Conservation (phyloP, 2,888 invertebrate species). For the Caenorhabditis sp. region DNA sequence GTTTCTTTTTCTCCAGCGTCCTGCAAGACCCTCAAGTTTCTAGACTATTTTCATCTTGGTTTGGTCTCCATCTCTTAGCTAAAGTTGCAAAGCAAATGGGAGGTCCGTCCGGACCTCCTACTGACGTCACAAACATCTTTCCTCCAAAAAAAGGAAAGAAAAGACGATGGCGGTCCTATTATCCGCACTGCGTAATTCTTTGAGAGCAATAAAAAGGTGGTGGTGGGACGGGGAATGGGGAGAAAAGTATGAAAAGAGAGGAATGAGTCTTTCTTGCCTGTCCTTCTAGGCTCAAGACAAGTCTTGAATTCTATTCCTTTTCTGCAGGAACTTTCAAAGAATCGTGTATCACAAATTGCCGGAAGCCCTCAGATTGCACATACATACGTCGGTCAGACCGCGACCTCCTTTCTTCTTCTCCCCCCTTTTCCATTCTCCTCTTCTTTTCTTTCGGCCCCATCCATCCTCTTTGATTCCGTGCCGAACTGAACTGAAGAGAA, state of each 20-base stretch:
- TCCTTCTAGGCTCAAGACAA: too few species aligned
- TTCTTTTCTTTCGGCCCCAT: constrained; percentile 1
- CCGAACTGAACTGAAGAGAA: constrained; percentile 19
- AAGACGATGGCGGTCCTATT: constrained; percentile 13
- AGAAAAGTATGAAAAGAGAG: constrained; percentile 19
- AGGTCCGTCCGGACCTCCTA: background rate
- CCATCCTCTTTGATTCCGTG: constrained; percentile 20
- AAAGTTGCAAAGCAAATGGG: constrained; percentile 42
- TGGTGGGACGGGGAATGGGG: background rate
- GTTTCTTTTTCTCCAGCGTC: too few species aligned
- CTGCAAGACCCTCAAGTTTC: too few species aligned
- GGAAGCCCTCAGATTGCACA: constrained; percentile 50
- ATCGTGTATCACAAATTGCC: constrained; percentile 57
- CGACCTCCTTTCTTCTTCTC: constrained; percentile 13
- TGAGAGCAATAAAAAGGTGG: constrained; percentile 28
- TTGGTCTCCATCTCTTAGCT: background rate
- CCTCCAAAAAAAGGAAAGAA: constrained; percentile 10
- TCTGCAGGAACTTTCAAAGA: constrained; percentile 9
- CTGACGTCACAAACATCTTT: constrained; percentile 45
- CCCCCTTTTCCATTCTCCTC: constrained; percentile 12
- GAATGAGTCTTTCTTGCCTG: background rate
- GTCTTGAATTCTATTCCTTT: too few species aligned
- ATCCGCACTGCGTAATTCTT: constrained; percentile 19
- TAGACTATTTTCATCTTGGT: background rate
- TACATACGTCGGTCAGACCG: background rate